Conservation (phyloP, 2,797 vertebrate genomes). For the Orientallactaga sibirica region DNA sequence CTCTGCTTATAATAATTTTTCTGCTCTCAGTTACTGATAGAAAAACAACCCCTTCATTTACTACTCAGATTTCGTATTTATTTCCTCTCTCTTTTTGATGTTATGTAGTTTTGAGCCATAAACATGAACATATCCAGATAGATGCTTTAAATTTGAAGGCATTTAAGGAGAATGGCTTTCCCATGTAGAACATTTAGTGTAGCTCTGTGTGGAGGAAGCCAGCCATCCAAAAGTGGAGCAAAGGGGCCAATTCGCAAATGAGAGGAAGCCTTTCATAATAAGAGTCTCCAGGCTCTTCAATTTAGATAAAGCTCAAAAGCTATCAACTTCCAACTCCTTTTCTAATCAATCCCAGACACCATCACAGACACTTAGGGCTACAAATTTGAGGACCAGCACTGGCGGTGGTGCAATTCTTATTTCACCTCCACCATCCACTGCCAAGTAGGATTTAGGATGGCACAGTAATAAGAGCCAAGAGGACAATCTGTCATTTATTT, state of each 20-base stretch:
- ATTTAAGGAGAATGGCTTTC: slow-evolving; percentile 83
- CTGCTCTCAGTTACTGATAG: slow-evolving; percentile 59
- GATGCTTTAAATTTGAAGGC: slow-evolving; percentile 79
- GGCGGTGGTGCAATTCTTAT: slow-evolving; percentile 84
- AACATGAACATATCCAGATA: slow-evolving; percentile 72
- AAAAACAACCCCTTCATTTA: slow-evolving; percentile 72
- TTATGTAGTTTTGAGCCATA: slow-evolving; percentile 73
- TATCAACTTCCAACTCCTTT: slow-evolving; percentile 75
- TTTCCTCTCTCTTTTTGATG: slow-evolving; percentile 45
- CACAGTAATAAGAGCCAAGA: slow-evolving; percentile 86
- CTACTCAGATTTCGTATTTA: slow-evolving; percentile 55
- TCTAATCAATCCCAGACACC: slow-evolving; percentile 81
- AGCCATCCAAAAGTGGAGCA: slow-evolving; percentile 81
- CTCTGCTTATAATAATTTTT: slow-evolving; percentile 66
- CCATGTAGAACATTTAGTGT: slow-evolving; percentile 84
- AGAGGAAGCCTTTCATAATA: slow-evolving; percentile 81
- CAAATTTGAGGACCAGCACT: slow-evolving; percentile 79
- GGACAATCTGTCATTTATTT: slow-evolving; percentile 87
- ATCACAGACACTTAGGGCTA: slow-evolving; percentile 81
- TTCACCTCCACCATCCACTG: slow-evolving; percentile 80
- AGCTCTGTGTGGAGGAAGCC: slow-evolving; percentile 81
- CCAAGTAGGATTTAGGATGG: slow-evolving; percentile 83
- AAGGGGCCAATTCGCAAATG: slow-evolving; percentile 83
- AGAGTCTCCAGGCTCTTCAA: slow-evolving; percentile 78
- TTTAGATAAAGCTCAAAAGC: slow-evolving; percentile 81